Evolutionary conservation across 2,888 invertebrate species (phyloP).

Genomic region (Phortica okadai): DNA sequence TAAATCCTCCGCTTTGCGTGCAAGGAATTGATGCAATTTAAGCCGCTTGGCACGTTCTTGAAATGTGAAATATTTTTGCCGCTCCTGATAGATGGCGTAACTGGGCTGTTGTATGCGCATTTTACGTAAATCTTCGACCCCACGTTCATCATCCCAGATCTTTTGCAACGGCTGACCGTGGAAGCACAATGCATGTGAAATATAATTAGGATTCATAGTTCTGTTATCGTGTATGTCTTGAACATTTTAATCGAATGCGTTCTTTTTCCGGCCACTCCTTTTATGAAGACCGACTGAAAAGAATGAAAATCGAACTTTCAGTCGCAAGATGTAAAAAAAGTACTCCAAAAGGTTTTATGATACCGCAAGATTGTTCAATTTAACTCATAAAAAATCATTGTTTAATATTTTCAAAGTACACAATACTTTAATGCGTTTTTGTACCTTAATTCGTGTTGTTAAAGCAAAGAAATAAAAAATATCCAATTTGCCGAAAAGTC

Average conservation of each 20-base stretch:
- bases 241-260: not conserved
- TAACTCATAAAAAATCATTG: too few relatives aligned
- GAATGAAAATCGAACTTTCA: too few relatives aligned
- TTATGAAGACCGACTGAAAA: not conserved
- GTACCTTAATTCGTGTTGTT: too few relatives aligned
- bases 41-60: slow-evolving; percentile 89
- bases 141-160: slow-evolving; percentile 90
- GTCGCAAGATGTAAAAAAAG: too few relatives aligned
- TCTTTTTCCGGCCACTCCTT: not conserved
- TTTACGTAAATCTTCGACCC: slow-evolving; percentile 84
- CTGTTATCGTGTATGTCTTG: slow-evolving; percentile 28
- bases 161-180: slow-evolving; percentile 93
- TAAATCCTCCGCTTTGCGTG: slow-evolving; percentile 87
- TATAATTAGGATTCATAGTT: slow-evolving; percentile 69
- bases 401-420: too few relatives aligned
- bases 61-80: slow-evolving; percentile 88
- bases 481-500: too few relatives aligned
- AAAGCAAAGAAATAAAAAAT: too few relatives aligned
- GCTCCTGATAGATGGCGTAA: slow-evolving; percentile 86
- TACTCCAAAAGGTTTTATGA: too few relatives aligned
- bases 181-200: slow-evolving; percentile 87
- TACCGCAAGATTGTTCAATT: too few relatives aligned
- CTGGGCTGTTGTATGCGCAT: slow-evolving; percentile 80
- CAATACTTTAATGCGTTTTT: too few relatives aligned
- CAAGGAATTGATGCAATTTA: slow-evolving; percentile 91